Evolutionary conservation across 1,140 invertebrate genomes (phyloP), one percentile per base, ranked within the genome.

Genomic region (Sinella curviseta): DNA sequence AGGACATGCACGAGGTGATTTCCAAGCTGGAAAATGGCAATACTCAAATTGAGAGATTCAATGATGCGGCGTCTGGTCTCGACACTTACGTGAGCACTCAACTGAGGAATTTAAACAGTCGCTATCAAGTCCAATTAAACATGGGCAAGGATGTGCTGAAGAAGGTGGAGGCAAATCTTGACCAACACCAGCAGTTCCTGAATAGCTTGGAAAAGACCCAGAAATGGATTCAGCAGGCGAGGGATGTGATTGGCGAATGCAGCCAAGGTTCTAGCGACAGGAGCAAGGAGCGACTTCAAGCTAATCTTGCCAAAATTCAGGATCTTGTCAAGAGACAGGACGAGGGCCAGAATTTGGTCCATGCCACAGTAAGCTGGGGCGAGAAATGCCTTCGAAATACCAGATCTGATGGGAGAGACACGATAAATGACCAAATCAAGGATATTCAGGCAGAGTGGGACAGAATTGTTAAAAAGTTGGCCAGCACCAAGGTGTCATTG

Each of bases 361-460:
- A 98, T 84, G 89, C 93, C 0, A 95, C 96, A 17, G 92, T 97
- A 0, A 97, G 95, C 83, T 95, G 93, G 86, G 96, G 96, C 24
- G 96, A 99, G 86, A 98, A 97, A 87, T 94, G 95, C 0, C 87
- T 94, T 24, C 88, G 94, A 67, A 95, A 94, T 82, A 96, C 95
- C 0, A 90, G 94, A 78, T 95, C 94, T 8, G 94, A 96, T 85
- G 96, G 96, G 0, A 90, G 94, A 77, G 96, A 98, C 85, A 91
- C 90, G 79, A 96, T 98, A 76, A 94, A 94, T 82, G 90, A 90
- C 35, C 92, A 96, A 87, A 89, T 98, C 78, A 96, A 96, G 87
- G 94, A 96, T 84, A 88, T 98, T 54, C 96, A 98, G 88, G 93
- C 91, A 74, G 95, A 97, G 83, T 98, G 96, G 94, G 97, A 98